Percentiles rank a stretch among this genome's conserved stretches.
Conservation (phyloP, 1,140 invertebrate species). For the Lasioglossum baleicum region DNA sequence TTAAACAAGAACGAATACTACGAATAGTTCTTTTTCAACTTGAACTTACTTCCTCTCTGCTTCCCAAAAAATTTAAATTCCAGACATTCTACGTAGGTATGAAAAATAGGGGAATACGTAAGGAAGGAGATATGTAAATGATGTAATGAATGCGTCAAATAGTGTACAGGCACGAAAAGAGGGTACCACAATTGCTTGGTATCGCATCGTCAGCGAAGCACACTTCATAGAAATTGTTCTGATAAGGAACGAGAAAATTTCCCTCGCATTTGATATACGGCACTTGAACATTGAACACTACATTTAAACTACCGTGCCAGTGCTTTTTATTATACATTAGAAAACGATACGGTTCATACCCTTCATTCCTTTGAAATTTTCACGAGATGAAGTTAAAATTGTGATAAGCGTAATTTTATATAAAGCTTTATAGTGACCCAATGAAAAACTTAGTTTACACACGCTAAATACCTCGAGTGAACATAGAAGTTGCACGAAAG, state of each 20-base stretch:
- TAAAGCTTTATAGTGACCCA: neutral
- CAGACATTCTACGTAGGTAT: neutral
- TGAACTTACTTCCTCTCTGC: neutral
- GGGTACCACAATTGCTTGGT: neutral
- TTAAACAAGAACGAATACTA: too few species aligned
- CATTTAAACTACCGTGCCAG: too few species aligned
- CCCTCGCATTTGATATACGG: neutral
- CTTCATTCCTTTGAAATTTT: neutral
- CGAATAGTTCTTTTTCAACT: too few species aligned
- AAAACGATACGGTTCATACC: neutral
- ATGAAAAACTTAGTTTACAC: neutral
- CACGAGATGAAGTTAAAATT: neutral
- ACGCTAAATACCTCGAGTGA: neutral
- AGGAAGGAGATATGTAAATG: neutral
- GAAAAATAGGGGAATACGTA: neutral
- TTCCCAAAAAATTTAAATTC: neutral
- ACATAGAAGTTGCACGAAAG: neutral
- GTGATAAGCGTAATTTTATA: neutral
- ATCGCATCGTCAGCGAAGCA: neutral
- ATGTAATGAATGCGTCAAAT: neutral
- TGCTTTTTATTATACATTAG: neutral
- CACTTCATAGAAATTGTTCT: neutral
- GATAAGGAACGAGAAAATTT: neutral
- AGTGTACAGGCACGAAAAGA: neutral
- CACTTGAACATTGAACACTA: too few species aligned